phyloP scores from a whole-genome alignment of 2,113 vertebrate genomes.

The Emydocephalus ijimae region DNA sequence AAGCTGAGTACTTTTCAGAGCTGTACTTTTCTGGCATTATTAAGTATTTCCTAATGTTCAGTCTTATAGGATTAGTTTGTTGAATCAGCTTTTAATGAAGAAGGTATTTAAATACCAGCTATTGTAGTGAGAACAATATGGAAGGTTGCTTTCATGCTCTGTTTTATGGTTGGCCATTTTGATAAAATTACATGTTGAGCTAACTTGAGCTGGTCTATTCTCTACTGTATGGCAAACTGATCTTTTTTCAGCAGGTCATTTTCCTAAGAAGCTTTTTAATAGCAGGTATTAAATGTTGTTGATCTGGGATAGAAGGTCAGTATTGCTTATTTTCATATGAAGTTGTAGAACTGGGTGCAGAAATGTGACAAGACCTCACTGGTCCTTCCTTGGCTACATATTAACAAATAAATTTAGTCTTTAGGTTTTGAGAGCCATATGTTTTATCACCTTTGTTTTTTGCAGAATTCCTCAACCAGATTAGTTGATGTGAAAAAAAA shows the following conservation, averaged over 20 bases:
- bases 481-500: neutral
- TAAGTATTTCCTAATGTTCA: neutral
- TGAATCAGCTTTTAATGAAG: neutral
- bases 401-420: neutral
- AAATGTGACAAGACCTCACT: neutral
- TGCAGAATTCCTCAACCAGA: neutral
- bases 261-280: neutral
- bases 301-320: neutral
- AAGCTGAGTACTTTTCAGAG: neutral
- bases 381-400: neutral
- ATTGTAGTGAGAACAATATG: neutral
- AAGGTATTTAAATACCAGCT: neutral
- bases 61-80: neutral
- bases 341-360: neutral
- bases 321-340: neutral
- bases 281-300: neutral
- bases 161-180: neutral
- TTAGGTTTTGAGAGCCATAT: neutral
- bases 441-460: neutral
- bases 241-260: neutral
- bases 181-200: neutral
- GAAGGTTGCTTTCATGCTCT: neutral
- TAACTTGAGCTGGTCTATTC: neutral
- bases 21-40: neutral
- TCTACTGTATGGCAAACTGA: neutral